Conservation (phyloP, 1,140 invertebrate genomes). For the Diorhabda carinulata region DNA sequence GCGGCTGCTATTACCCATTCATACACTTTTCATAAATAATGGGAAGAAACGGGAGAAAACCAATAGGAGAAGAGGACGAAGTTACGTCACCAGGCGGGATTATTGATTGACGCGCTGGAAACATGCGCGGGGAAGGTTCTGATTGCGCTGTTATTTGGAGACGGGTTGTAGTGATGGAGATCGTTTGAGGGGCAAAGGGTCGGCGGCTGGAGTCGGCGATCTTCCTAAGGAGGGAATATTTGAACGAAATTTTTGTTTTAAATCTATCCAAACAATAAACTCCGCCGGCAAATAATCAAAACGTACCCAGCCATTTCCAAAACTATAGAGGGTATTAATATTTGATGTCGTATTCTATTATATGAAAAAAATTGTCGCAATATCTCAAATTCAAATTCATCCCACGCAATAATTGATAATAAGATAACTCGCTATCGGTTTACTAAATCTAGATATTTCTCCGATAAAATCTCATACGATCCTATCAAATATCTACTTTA, state of each 20-base stretch:
- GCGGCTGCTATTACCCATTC: conserved; percentile 48
- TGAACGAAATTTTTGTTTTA: background rate
- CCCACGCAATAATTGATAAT: too few species aligned
- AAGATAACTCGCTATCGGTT: too few species aligned
- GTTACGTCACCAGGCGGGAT: conserved; percentile 41
- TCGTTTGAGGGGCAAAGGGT: background rate
- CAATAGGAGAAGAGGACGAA: conserved; percentile 36
- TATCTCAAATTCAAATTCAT: too few species aligned
- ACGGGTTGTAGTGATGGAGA: background rate
- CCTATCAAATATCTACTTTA: too few species aligned
- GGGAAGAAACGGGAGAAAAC: conserved; percentile 44
- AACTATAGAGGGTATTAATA: too few species aligned
- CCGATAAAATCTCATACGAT: too few species aligned
- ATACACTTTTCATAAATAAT: conserved; percentile 50
- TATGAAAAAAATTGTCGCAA: too few species aligned
- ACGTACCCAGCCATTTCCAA: too few species aligned
- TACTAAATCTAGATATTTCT: too few species aligned
- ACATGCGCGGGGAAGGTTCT: conserved; percentile 20
- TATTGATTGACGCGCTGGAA: conserved; percentile 35
- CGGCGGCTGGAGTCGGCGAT: background rate
- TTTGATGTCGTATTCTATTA: too few species aligned
- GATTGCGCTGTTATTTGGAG: conserved; percentile 14
- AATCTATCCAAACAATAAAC: too few species aligned
- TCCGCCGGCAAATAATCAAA: too few species aligned
- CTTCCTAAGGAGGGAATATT: background rate